These are phyloP conservation scores for Etheostoma spectabile DNA, from an alignment of 2,113 vertebrate species.

Conservation along the genomic window DNA sequence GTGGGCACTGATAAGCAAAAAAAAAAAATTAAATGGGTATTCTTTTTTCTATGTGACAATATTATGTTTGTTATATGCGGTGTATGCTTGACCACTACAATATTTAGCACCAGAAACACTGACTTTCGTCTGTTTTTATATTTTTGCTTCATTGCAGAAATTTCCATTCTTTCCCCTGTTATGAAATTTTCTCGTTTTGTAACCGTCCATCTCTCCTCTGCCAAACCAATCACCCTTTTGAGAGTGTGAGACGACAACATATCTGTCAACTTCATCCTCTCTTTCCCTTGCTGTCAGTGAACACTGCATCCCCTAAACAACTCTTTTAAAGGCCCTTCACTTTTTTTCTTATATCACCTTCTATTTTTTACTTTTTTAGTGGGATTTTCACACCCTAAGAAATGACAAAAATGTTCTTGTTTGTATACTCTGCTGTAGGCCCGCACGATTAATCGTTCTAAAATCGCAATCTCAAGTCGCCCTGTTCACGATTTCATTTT, in stretches of 20 bases:
- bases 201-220: slow-evolving; percentile 41
- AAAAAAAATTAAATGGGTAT: too few species aligned
- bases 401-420: slow-evolving; percentile 37
- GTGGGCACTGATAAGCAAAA: too few species aligned
- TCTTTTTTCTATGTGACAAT: too few species aligned
- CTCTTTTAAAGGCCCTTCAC: slow-evolving; percentile 66
- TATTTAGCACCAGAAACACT: too few species aligned
- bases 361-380: slow-evolving; percentile 26
- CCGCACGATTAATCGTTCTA: too few species aligned
- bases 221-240: slow-evolving; percentile 75
- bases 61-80: too few species aligned
- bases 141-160: slow-evolving; percentile 14
- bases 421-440: slow-evolving; percentile 17
- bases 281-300: slow-evolving; percentile 64
- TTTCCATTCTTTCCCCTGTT: slow-evolving; percentile 8
- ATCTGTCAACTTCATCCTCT: slow-evolving; percentile 74
- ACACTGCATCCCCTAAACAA: slow-evolving; percentile 59
- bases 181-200: slow-evolving; percentile 41
- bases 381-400: slow-evolving; percentile 33
- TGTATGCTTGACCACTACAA: too few species aligned
- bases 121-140: background rate
- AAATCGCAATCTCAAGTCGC: too few species aligned
- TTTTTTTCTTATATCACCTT: slow-evolving; percentile 32
- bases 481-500: too few species aligned
- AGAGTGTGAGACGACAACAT: slow-evolving; percentile 61